Base-by-base conservation (phyloP, 2,797 vertebrate genomes). In the Pseudocheirus occidentalis region DNA sequence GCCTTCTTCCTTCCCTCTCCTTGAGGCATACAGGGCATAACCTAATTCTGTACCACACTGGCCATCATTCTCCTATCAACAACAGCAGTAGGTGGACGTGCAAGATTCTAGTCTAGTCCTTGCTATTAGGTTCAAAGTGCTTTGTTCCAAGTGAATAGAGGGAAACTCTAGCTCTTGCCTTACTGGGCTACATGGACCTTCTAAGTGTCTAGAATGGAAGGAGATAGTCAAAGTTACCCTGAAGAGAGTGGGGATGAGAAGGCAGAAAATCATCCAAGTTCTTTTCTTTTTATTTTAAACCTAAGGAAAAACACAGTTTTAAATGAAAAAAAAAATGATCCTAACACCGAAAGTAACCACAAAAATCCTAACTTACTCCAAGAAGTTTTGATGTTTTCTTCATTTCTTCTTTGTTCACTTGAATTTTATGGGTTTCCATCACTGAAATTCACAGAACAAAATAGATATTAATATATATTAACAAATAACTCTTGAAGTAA, bases 361-460 rank as follows among this genome's bases (percentile, higher is more conserved):
- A 56, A 73, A 53, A 62, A 55, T 5, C 3, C 57, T 91, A 91
- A 92, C 94, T 97, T 98, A 99, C 99, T 99, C 99, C 99, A 29
- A 99, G 98, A 95, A 99, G 98, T 59, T 99, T 98, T 34, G 99
- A 99, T 3, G 98, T 99, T 98, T 97, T 99, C 97, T 98, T 99
- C 66, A 99, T 98, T 90, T 99, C 99, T 29, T 99, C 99, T 97
- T 98, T 99, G 98, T 99, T 98, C 98, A 99, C 99, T 14, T 98
- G 98, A 96, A 99, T 99, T 97, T 91, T 97, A 92, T 99, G 98
- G 95, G 98, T 99, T 98, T 99, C 99, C 99, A 99, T 99, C 94
- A 98, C 99, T 99, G 98, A 5, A 96, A 98, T 96, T 94, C 98
- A 97, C 98, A 97, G 95, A 81, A 2, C 66, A 96, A 57, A 92